Percentiles rank a stretch among this genome's conserved stretches.
phyloP scores from a whole-genome alignment of 1,140 invertebrate genomes.

The Hycleus cichorii region DNA sequence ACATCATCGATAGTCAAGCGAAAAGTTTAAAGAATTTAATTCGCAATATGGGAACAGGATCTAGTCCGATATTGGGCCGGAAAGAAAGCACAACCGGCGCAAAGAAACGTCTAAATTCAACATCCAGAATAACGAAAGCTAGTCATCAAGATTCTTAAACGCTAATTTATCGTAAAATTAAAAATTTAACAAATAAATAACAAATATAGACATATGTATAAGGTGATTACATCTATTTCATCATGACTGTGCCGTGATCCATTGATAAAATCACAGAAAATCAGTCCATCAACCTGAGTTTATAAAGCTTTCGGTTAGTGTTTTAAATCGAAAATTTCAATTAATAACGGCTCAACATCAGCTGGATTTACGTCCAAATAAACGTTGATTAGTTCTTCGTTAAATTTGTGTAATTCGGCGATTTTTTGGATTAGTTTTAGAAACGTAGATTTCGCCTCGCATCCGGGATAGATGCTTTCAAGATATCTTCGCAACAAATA shows the following conservation, averaged over 20 bases:
- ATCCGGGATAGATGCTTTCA: constrained; percentile 72
- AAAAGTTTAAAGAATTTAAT: constrained; percentile 69
- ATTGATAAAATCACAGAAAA: neutral
- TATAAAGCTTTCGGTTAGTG: constrained; percentile 18
- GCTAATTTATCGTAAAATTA: too few relatives aligned
- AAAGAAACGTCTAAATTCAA: constrained; percentile 34
- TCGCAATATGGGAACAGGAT: constrained; percentile 67
- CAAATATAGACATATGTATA: constrained; percentile 4
- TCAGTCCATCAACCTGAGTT: neutral
- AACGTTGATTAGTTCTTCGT: constrained; percentile 78
- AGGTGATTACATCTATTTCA: neutral
- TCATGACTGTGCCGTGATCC: neutral
- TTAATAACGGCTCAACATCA: constrained; percentile 80
- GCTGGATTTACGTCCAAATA: constrained; percentile 85
- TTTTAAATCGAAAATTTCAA: constrained; percentile 90
- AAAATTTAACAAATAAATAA: neutral
- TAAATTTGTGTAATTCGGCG: constrained; percentile 74
- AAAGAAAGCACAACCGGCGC: constrained; percentile 46
- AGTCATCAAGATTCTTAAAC: neutral
- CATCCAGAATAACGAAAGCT: constrained; percentile 12
- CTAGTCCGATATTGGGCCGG: constrained; percentile 69
- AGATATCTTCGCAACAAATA: constrained; percentile 79
- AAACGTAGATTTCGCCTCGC: constrained; percentile 78
- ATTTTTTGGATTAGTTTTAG: constrained; percentile 82
- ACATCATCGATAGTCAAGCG: constrained; percentile 50